Base-by-base conservation (phyloP, 1,140 invertebrate species). In the Antheraea pernyi region DNA sequence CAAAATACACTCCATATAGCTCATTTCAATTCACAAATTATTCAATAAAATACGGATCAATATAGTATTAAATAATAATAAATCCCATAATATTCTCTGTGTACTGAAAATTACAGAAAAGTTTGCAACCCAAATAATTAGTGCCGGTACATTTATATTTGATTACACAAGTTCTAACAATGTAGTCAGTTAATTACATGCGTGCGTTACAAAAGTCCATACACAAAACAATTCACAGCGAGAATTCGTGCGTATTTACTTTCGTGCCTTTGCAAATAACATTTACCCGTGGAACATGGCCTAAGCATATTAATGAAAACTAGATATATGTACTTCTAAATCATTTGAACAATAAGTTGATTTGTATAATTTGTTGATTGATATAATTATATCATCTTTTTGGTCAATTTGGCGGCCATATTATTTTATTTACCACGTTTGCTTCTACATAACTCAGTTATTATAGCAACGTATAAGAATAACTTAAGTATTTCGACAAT, bases 131-230 rank as follows among this genome's bases (percentile, higher is more conserved):
- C 6, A 53, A 53, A 53, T 53, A 53, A 53, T 53, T 53, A 53
- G 46, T 53, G 13, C 46, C 46, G 16, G 46, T 53, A 53, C 46
- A n/a, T 53, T 53, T 53, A 53, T 53, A 53, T 53, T 53, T 53
- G 46, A 53, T 53, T 53, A 16, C 46, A 53, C 46, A 53, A 53
- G 46, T 53, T 53, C 46, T 53, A 53, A 53, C 46, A 53, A 16
- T 53, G 46, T 53, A 16, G 46, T 53, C 16, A 53, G 46, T 53
- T 53, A 53, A 53, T 53, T 53, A 53, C 46, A 53, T 53, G 46
- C 13, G 16, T 53, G 46, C 46, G 46, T 53, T 53, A 53, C 46
- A 53, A 53, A 53, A 53, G 11, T n/a, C 46, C 46, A 53, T 53
- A 53, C 16, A 53, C 16, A 53, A 53, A 53, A 53, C 46, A 53